Percentiles rank a stretch among this genome's conserved stretches.
phyloP scores from a whole-genome alignment of 1,140 invertebrate species.

The Melipona quadrifasciata region DNA sequence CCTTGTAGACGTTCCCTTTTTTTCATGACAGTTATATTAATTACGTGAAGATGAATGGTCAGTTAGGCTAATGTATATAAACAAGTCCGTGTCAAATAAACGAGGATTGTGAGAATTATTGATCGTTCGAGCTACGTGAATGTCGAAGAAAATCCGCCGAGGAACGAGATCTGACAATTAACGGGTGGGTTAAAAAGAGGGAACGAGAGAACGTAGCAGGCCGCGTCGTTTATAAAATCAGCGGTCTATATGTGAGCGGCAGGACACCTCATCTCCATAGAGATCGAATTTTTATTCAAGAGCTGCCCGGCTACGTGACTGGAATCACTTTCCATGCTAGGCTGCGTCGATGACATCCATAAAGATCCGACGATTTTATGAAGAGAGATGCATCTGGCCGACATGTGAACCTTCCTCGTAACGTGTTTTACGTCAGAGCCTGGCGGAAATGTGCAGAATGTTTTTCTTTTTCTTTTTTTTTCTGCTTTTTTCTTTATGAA shows the following conservation, averaged over 20 bases:
- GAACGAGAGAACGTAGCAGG: no score
- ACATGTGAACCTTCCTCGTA: not conserved
- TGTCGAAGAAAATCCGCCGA: not conserved
- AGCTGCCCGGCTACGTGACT: constrained; percentile 40
- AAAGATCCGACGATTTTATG: constrained; percentile 15
- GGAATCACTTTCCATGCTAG: constrained; percentile 38
- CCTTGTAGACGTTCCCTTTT: no score
- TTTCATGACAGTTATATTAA: no score
- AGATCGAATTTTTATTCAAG: constrained; percentile 55
- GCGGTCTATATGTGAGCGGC: constrained; percentile 24
- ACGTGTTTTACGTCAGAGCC: not conserved
- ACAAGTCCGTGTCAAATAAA: no score
- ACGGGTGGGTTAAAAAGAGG: not conserved
- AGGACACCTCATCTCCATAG: constrained; percentile 47
- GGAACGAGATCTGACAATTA: not conserved
- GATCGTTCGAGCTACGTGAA: not conserved
- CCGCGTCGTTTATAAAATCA: constrained; percentile 40
- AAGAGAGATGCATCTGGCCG: not conserved
- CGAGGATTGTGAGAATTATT: not conserved
- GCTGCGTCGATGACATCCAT: constrained; percentile 33
- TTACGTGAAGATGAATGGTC: no score
- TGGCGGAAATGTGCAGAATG: no score
- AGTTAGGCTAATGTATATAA: no score
- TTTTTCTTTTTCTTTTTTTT: no score
- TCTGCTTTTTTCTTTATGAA: no score